Conservation (phyloP, 2,113 vertebrate genomes). For the Camelus bactrianus region DNA sequence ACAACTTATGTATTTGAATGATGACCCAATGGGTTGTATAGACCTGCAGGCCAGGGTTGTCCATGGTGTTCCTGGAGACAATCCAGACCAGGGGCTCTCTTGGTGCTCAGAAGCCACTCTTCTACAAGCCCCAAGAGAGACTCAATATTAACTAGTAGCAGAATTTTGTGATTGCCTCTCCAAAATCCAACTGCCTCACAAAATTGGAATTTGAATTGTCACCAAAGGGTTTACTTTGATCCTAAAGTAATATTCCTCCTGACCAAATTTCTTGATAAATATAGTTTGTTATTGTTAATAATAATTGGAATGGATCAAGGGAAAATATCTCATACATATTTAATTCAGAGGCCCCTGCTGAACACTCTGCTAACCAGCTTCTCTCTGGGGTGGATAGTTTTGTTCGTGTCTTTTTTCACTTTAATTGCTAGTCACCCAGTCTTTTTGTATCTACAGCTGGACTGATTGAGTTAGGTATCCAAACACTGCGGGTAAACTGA, state of each 20-base stretch:
- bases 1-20: neutral
- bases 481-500: neutral
- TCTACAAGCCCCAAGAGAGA: neutral
- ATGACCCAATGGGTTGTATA: neutral
- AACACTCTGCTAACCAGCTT: neutral
- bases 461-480: neutral
- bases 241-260: neutral
- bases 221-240: neutral
- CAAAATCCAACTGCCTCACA: neutral
- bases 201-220: neutral
- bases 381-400: neutral
- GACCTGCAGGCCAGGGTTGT: neutral
- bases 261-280: constrained; percentile 23
- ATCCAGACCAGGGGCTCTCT: fast-evolving
- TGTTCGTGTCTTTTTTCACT: neutral
- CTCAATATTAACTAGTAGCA: neutral
- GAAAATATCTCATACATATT: neutral
- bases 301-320: neutral
- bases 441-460: neutral
- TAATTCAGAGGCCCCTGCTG: neutral
- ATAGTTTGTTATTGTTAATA: neutral
- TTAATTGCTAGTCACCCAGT: neutral
- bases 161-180: neutral
- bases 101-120: neutral
- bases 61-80: neutral